phyloP scores from a whole-genome alignment of 2,888 invertebrate genomes.

The Diarsia brunnea region DNA sequence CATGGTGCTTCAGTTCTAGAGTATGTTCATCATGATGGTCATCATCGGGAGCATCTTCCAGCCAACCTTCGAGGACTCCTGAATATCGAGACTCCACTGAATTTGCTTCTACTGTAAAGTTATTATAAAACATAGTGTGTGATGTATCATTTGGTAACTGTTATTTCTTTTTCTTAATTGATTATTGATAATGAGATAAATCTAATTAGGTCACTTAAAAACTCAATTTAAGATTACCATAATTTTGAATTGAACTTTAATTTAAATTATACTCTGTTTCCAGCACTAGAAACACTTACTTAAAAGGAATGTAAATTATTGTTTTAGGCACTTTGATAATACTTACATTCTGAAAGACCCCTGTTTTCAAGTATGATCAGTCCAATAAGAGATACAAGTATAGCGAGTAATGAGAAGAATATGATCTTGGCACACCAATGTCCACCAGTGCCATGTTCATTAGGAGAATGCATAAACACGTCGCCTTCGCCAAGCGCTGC shows the following conservation, averaged over 20 bases:
- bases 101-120: constrained; percentile 85
- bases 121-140: not conserved
- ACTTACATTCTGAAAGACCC: constrained; percentile 94
- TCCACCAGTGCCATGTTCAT: constrained; percentile 94
- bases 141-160: not conserved
- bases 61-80: constrained; percentile 95
- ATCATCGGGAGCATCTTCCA: constrained; percentile 91
- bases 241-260: not conserved
- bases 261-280: not conserved
- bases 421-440: constrained; percentile 96
- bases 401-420: constrained; percentile 94
- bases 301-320: not conserved
- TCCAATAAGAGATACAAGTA: constrained; percentile 93
- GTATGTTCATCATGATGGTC: constrained; percentile 90
- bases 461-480: constrained; percentile 94
- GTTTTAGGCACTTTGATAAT: constrained; percentile 20
- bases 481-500: constrained; percentile 91
- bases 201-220: not conserved
- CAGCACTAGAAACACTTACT: not conserved
- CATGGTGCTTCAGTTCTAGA: constrained; percentile 87
- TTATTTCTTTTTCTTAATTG: not conserved
- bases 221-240: not conserved
- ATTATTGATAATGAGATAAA: not conserved
- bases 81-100: constrained; percentile 93
- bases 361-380: constrained; percentile 95